phyloP scores from a whole-genome alignment of 2,113 vertebrate genomes.

The Pogonocichla stellata region DNA sequence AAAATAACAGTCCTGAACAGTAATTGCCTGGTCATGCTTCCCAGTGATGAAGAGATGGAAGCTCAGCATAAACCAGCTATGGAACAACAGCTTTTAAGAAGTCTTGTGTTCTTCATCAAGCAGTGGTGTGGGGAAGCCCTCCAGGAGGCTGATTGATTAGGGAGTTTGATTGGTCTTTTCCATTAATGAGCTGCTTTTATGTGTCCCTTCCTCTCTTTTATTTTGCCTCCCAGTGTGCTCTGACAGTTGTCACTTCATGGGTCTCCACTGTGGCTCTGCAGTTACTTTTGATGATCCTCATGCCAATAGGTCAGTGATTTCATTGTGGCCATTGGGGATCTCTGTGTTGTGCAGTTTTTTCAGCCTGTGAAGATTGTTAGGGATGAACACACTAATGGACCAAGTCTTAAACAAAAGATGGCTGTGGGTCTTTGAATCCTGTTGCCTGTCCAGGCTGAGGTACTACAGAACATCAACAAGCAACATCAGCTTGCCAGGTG shows the following conservation, averaged over 20 bases:
- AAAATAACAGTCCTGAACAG: background rate
- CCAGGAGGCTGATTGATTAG: background rate
- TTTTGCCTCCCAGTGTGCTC: background rate
- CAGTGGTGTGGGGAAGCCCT: background rate
- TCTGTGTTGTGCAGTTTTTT: background rate
- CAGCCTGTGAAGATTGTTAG: background rate
- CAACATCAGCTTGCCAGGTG: background rate
- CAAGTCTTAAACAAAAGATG: background rate
- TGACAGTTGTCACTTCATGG: background rate
- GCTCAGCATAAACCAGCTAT: background rate
- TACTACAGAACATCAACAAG: background rate
- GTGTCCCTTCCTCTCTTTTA: constrained; percentile 1
- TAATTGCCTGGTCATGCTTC: constrained; percentile 18
- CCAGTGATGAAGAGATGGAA: background rate
- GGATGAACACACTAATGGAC: background rate
- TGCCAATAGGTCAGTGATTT: background rate
- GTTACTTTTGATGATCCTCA: background rate
- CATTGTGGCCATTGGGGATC: background rate
- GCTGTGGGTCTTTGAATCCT: background rate
- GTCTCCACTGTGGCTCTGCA: background rate
- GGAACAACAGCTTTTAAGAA: background rate
- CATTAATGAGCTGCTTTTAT: background rate
- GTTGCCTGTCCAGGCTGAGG: background rate
- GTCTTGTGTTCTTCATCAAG: background rate
- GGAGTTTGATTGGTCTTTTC: background rate